Conservation (phyloP, 2,888 invertebrate species). For the Thymelicus lineola region DNA sequence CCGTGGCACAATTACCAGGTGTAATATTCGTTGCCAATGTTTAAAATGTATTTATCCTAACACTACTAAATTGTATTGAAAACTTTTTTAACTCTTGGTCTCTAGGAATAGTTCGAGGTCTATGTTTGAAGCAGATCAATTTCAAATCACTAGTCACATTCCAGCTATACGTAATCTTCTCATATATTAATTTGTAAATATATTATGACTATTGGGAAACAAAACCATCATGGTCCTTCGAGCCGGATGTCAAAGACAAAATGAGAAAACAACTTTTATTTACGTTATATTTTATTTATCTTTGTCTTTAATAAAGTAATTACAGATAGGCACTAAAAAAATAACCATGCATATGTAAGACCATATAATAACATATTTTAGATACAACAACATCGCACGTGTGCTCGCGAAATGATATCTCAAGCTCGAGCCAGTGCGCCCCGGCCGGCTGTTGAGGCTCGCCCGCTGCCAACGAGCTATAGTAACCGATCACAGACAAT, state of each 20-base stretch:
- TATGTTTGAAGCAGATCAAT: no score
- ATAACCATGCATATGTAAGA: conserved; percentile 84
- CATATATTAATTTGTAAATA: no score
- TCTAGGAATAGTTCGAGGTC: no score
- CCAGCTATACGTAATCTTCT: no score
- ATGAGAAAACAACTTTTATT: conserved; percentile 61
- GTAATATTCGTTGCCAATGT: no score
- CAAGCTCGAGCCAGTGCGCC: conserved; percentile 46
- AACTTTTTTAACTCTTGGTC: no score
- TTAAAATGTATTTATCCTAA: no score
- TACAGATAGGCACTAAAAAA: conserved; percentile 85
- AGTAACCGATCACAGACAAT: background rate
- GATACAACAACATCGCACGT: conserved; percentile 73
- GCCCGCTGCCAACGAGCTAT: conserved; percentile 9
- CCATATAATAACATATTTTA: conserved; percentile 82
- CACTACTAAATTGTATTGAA: no score
- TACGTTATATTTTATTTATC: conserved; percentile 83
- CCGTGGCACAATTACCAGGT: no score
- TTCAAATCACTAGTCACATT: no score
- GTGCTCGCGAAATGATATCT: conserved; percentile 43
- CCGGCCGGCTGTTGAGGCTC: conserved; percentile 42
- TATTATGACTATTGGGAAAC: no score
- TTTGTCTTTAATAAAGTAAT: conserved; percentile 85
- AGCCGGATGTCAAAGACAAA: conserved; percentile 36
- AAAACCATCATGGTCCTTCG: conserved; percentile 1